Conservation (phyloP, 1,140 invertebrate species). For the Diploscapter pachys region DNA sequence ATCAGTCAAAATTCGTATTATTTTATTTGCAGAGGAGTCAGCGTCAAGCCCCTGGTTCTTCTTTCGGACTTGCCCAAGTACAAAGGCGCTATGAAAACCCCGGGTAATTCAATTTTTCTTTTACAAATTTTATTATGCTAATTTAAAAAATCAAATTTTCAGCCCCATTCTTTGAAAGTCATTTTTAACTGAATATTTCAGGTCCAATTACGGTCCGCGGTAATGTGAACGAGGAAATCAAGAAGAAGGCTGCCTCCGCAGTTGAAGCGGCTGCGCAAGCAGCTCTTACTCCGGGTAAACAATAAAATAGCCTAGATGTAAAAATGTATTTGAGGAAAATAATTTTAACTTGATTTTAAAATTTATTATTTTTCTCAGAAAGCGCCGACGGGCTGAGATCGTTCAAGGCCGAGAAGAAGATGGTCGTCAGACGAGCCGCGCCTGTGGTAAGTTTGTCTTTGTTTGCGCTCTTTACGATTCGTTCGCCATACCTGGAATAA, state of each 20-base stretch:
- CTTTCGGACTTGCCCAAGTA: constrained; percentile 29
- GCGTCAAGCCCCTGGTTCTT: constrained; percentile 11
- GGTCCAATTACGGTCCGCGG: neutral
- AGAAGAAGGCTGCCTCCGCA: too few species aligned
- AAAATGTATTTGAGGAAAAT: too few species aligned
- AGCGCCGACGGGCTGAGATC: constrained; percentile 15
- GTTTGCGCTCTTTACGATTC: neutral
- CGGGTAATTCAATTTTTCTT: constrained; percentile 4
- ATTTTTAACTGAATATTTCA: constrained; percentile 9
- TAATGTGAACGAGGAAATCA: too few species aligned
- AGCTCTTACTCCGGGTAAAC: too few species aligned
- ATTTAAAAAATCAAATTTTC: too few species aligned
- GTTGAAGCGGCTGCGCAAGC: too few species aligned
- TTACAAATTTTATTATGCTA: too few species aligned
- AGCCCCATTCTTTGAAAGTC: constrained; percentile 4
- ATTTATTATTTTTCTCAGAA: neutral
- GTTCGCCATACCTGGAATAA: too few species aligned
- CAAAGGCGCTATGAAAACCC: constrained; percentile 15
- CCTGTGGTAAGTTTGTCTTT: constrained; percentile 1
- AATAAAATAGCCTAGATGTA: too few species aligned
- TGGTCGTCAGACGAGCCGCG: constrained; percentile 11
- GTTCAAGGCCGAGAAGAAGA: constrained; percentile 11
- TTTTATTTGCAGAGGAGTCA: constrained; percentile 4
- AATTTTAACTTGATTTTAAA: too few species aligned
- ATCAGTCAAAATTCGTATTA: neutral